Evolutionary conservation across 1,140 invertebrate species (phyloP).

Genomic region (Hylaeus anthracinus): DNA sequence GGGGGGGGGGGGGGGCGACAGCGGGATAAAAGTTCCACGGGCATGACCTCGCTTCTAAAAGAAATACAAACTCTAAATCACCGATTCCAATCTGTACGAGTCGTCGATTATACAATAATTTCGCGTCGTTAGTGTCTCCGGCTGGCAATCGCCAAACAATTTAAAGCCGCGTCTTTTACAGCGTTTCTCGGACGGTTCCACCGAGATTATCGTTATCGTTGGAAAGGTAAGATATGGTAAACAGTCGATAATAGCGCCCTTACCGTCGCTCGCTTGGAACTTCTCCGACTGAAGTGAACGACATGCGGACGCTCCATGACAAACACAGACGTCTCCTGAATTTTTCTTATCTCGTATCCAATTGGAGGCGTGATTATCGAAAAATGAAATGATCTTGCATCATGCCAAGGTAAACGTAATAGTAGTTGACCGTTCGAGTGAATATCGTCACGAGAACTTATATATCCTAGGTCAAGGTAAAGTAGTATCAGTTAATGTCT

Average conservation of each 20-base stretch:
- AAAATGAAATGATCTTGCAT: background rate
- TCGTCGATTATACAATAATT: constrained; percentile 32
- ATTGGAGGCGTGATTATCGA: constrained; percentile 32
- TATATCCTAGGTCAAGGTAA: too few species aligned
- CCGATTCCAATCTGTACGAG: background rate
- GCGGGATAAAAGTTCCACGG: background rate
- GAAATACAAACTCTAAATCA: background rate
- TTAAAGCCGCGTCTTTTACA: too few species aligned
- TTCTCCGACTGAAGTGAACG: background rate
- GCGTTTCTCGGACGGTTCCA: background rate
- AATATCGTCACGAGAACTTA: too few species aligned
- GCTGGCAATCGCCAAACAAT: background rate
- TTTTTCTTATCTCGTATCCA: constrained; percentile 43
- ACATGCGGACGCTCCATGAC: constrained; percentile 3
- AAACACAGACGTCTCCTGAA: constrained; percentile 48
- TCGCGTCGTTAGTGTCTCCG: background rate
- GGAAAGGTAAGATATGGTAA: constrained; percentile 33
- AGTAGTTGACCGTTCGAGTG: too few species aligned
- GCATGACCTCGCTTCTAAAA: background rate
- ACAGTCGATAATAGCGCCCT: constrained; percentile 55
- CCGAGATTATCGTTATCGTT: constrained; percentile 54
- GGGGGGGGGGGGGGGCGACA: too few species aligned
- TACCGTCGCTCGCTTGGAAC: constrained; percentile 30
- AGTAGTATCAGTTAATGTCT: too few species aligned
- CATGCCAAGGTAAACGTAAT: too few species aligned